Evolutionary conservation across 35 echinoderm and acorn worm genomes (phyloP), one percentile per base, ranked within the genome.

Genomic region (Apostichopus japonicus): DNA sequence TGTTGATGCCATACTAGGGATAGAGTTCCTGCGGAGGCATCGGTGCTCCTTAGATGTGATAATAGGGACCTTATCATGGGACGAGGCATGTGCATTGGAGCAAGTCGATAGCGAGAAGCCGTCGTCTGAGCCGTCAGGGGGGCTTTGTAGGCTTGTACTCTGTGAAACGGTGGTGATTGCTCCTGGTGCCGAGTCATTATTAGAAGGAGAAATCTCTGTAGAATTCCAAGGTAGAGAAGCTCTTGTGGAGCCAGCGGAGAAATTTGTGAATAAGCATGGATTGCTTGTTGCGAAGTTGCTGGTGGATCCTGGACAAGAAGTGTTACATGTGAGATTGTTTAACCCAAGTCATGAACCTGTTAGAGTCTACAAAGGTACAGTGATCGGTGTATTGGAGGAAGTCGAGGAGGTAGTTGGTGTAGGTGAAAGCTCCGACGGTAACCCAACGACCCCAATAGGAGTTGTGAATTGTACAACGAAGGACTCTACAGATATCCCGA

Each of bases 1-100:
- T 4, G 23, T 61, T 23, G 59, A 83, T 23, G 93, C 87, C 22
- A 75, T 94, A 72, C 76, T 94, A 63, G 87, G 87, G 33, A 24
- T 90, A 11, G 87, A 90, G n/a, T 90, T 72, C 23, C 44, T 90
- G 25, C 6, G 70, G n/a, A 77, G 52, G 24, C 76, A 91, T 24
- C 1, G 16, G 2, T 91, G 89, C 56, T n/a, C 6, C 53, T 79
- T 91, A 15, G 72, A 91, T 79, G 44, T 91, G 7, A 16, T 21
- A 21, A 65, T 23, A 21, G 76, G 76, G 21, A 77, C 44, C 17
- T 27, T 27, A 27, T 27, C 25, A 27, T 27, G 25, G 25, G 25
- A 27, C 25, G 25, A 27, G 25, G 25, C 25, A 27, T 27, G 25
- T 27, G 25, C 25, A 27, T 27, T 27, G 25, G 25, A 27, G 25